Evolutionary conservation across 2,797 vertebrate genomes (phyloP).

Genomic region (Hoplostethus atlanticus): DNA sequence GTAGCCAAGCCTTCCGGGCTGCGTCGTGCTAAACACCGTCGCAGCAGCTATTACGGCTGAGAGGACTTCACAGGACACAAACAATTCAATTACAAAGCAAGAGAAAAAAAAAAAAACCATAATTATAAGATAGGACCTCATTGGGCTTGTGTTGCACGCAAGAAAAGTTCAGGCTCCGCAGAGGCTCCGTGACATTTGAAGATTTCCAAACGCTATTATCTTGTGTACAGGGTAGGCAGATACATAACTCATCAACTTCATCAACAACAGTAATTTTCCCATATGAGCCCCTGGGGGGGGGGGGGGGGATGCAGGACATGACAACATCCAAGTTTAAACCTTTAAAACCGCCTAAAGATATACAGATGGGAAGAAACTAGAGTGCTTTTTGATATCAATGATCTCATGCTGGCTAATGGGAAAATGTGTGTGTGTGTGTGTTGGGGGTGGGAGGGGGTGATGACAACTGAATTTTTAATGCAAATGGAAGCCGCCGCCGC

Average conservation of each 20-base stretch:
- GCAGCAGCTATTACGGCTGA: constrained; percentile 1
- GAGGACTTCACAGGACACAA: not conserved
- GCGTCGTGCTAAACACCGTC: constrained; percentile 17
- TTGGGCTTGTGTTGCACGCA: not conserved
- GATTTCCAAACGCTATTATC: too few species aligned
- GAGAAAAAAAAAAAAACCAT: not conserved
- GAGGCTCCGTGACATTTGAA: too few species aligned
- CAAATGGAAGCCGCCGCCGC: not conserved
- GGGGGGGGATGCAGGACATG: too few species aligned
- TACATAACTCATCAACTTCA: too few species aligned
- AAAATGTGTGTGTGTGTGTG: constrained; percentile 17
- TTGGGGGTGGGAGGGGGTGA: not conserved
- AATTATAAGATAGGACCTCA: not conserved
- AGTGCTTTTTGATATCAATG: constrained; percentile 27
- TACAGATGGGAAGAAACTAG: not conserved
- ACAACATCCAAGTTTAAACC: not conserved
- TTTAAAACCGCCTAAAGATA: constrained; percentile 10
- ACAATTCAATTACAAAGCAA: not conserved
- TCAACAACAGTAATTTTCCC: too few species aligned
- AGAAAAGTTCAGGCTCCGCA: not conserved
- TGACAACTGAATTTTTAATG: constrained; percentile 27
- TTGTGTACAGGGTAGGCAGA: too few species aligned
- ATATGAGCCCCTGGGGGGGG: too few species aligned
- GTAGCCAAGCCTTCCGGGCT: constrained; percentile 36
- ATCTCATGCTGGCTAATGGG: constrained; percentile 29